Conservation (phyloP, 2,888 invertebrate genomes). For the Sarcophaga caerulescens region DNA sequence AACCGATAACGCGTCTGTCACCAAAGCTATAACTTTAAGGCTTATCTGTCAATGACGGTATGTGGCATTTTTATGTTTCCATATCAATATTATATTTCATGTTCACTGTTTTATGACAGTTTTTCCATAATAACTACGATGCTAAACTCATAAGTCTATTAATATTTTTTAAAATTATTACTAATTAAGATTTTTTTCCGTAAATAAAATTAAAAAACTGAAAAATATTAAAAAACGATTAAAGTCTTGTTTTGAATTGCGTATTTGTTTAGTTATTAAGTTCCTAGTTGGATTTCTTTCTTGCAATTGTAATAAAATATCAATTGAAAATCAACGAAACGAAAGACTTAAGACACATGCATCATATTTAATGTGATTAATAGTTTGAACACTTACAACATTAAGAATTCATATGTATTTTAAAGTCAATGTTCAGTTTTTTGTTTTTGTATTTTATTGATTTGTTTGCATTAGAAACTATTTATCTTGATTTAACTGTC, state of each 20-base stretch:
- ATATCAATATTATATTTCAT: neutral
- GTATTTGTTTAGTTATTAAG: neutral
- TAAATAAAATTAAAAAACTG: neutral
- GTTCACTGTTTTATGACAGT: neutral
- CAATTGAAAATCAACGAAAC: conserved; percentile 12
- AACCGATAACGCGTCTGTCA: too few species aligned
- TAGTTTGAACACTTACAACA: conserved; percentile 31
- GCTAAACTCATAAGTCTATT: too few species aligned
- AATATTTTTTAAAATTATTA: neutral
- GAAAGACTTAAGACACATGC: conserved; percentile 28
- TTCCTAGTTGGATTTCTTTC: conserved; percentile 32
- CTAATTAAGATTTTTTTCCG: conserved; percentile 8
- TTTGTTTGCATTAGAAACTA: neutral
- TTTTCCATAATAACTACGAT: too few species aligned
- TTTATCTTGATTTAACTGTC: conserved; percentile 58
- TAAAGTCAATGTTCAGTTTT: neutral
- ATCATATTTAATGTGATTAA: conserved; percentile 59
- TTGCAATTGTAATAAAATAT: conserved; percentile 34
- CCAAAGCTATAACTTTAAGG: too few species aligned
- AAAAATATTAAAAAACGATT: neutral
- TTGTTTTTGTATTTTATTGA: conserved; percentile 7
- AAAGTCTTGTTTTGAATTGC: conserved; percentile 12
- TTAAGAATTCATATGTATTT: conserved; percentile 45
- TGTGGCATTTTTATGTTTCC: too few species aligned
- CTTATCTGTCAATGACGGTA: too few species aligned